phyloP scores from a whole-genome alignment of 2,797 vertebrate genomes.

The Hybognathus amarus region DNA sequence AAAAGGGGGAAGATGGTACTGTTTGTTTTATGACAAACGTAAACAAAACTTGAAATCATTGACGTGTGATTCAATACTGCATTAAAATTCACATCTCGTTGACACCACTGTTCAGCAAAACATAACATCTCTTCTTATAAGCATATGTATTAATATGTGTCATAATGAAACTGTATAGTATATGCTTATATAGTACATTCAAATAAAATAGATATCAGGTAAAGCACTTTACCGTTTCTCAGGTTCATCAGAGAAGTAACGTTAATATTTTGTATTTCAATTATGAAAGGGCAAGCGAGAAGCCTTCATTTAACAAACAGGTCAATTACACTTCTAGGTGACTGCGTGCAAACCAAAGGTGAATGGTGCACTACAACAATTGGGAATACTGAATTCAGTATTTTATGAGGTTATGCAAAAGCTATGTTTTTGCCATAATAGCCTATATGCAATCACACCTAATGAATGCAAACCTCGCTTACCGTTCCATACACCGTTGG shows the following conservation, averaged over 20 bases:
- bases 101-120: neutral
- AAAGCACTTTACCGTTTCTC: neutral
- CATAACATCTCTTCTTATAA: neutral
- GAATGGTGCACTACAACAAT: constrained; percentile 12
- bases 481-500: constrained; percentile 93
- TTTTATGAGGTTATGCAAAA: constrained; percentile 7
- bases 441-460: too few species aligned
- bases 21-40: neutral
- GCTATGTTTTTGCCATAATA: neutral
- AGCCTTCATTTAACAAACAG: constrained; percentile 25
- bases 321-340: constrained; percentile 33
- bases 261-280: neutral
- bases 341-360: constrained; percentile 22
- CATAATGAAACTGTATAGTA: neutral
- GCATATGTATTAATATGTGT: neutral
- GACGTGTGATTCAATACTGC: neutral
- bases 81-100: neutral
- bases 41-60: neutral
- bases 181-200: too few species aligned
- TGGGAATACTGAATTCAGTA: neutral
- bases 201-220: neutral
- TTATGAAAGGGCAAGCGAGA: neutral
- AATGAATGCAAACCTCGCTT: constrained; percentile 57
- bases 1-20: neutral
- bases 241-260: neutral